A percentile compares a stretch with the other conserved stretches of the same genome.
phyloP scores from a whole-genome alignment of 2,113 vertebrate genomes.

The Carettochelys insculpta region DNA sequence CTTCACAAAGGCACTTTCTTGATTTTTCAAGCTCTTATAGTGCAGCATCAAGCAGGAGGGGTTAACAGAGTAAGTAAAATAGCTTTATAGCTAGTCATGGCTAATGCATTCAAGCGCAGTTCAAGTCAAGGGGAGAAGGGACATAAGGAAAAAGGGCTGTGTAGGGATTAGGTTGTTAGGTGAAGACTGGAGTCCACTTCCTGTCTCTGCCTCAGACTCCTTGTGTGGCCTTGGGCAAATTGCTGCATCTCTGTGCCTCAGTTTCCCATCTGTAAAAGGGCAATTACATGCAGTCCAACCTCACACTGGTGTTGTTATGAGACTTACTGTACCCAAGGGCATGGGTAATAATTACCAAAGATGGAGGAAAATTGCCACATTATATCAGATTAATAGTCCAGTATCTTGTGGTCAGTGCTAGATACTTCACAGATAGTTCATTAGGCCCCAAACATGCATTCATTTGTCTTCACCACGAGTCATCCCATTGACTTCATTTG shows the following conservation, averaged over 20 bases:
- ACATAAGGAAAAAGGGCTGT: not conserved
- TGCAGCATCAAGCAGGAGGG: not conserved
- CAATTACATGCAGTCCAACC: no score
- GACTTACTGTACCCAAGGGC: not conserved
- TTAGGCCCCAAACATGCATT: not conserved
- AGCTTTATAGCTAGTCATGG: not conserved
- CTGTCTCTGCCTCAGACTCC: not conserved
- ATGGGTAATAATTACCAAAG: not conserved
- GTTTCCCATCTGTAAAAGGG: not conserved
- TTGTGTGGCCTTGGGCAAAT: not conserved
- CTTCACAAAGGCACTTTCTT: not conserved
- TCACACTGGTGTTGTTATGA: not conserved
- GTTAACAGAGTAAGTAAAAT: not conserved
- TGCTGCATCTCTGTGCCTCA: not conserved
- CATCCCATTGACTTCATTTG: not conserved
- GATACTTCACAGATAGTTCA: not conserved
- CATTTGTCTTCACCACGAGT: not conserved
- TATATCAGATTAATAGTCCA: not conserved
- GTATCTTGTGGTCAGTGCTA: not conserved
- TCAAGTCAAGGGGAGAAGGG: not conserved
- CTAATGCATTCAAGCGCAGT: not conserved
- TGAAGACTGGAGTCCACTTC: not conserved
- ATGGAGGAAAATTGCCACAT: not conserved
- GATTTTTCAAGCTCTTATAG: not conserved
- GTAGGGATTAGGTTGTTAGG: not conserved